Evolutionary conservation across 2,888 invertebrate genomes (phyloP), one percentile per base, ranked within the genome.

Genomic region (Eupeodes luniger): DNA sequence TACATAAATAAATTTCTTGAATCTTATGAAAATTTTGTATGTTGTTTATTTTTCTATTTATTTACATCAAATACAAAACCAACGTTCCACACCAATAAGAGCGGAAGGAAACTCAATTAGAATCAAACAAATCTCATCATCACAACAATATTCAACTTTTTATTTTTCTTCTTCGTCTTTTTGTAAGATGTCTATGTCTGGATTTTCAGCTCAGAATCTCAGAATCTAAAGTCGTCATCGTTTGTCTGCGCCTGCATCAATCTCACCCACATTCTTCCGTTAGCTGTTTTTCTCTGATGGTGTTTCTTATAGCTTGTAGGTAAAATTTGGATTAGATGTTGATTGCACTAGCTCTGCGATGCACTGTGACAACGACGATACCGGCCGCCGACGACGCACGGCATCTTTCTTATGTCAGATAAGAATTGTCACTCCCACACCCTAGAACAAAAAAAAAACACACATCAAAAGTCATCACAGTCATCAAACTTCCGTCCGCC

Each of bases 81-180:
- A 80, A 87, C 80, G 80, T 81, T n/a, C 0, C 4, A 40, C 10
- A 44, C 19, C 55, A 19, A 51, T 40, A 40, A 40, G 40, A 81
- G 51, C 85, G 85, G 85, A 88, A 88, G 85, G 78, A 81, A 85
- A 64, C 85, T 69, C 74, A 81, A 88, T 85, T 88, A 85, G 85
- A 88, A 53, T 34, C 69, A n/a, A 81, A 66, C 74, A 47, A 69
- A 49, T 75, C 14, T 44, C 61, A 64, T 47, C 57, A 66, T 47
- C 51, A 59, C 14, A 40, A 19, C 16, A n/a, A 64, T 44, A 72
- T 27, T 40, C 19, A 57, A 53, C 51, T 49, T 51, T 82, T 69
- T 44, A 19, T 19, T 64, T 61, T 69, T 69, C 49, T 55, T 36
- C 61, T 57, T 19, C n/a, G 1, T 12, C 40, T 36, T n/a, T n/a